Evolutionary conservation across 2,888 invertebrate species (phyloP), one percentile per base, ranked within the genome.

Genomic region (Tridacna gigas): DNA sequence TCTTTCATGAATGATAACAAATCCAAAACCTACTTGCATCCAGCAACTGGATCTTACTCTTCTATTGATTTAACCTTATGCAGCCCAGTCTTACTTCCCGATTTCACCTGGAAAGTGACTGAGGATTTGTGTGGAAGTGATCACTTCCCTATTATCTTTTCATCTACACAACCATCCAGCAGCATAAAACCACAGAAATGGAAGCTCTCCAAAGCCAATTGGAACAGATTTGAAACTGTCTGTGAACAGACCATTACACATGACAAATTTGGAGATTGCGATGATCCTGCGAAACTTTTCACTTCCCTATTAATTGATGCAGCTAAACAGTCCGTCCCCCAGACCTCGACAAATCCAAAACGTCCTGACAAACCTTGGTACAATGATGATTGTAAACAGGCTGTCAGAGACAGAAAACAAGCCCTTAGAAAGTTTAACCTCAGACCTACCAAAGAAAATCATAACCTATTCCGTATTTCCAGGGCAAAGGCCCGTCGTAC

Each of bases 41-140:
- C 63, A n/a, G 22, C 63, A 22, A 63, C 63, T 3, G 63, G 63
- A 13, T n/a, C 63, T 20, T 63, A 63, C 63, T 63, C 63, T 22
- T 63, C 63, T n/a, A 20, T 63, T 22, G 20, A 63, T 63, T 13
- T 63, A 63, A 63, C 63, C 1, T 22, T 63, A 13, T 63, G 63
- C 25, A n/a, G n/a, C 22, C 63, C 63, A 22, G 63, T 18, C 22
- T 22, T 63, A 13, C 20, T 63, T 63, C 22, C 63, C 13, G 9
- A 20, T 20, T 63, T 63, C n/a, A 63, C 63, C 4, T n/a, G 63
- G 63, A 63, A 63, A 63, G 63, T 63, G 20, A 63, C 20, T 22
- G 63, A 22, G n/a, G 63, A 63, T 22, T 63, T 63, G 25, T 63
- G 20, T 63, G 63, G 63, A 63, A 63, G 63, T 22, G 65, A 65